Evolutionary conservation across 2,888 invertebrate species (phyloP), one percentile per base, ranked within the genome.

Genomic region (Emmelina monodactyla): DNA sequence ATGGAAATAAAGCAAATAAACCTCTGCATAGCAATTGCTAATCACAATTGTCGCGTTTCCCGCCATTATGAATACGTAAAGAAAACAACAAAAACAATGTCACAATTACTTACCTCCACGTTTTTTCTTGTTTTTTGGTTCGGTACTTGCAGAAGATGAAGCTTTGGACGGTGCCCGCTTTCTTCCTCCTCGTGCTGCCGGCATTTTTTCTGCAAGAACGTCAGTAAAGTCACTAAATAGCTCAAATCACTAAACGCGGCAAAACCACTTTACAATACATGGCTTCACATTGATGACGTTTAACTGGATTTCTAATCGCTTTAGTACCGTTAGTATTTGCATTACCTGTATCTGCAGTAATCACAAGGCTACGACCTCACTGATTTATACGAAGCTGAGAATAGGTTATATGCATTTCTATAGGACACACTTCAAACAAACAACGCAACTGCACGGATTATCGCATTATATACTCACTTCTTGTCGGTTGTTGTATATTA

Each of bases 361-460:
- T 64, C 60, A 65, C 67, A 70, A 73, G 66, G 72, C 61, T 70
- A 63, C 52, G 56, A 56, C 64, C 58, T 63, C 62, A 63, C 58
- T 67, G 67, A 69, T 71, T 71, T 68, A 69, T 66, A 69, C 62
- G 57, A 62, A 67, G 56, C 62, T 25, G 61, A 55, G 64, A 56
- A 66, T 70, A 78, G 79, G 78, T 78, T 78, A 79, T 73, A 73
- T 70, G 75, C 72, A 64, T 75, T 75, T 71, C 59, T 76, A 72
- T 71, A 76, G 54, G 65, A 65, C 70, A 62, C 69, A 71, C 71
- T 52, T 45, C 58, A 62, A 60, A 61, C 63, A 75, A 76, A 76
- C 72, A 73, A 70, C 63, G 65, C 69, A 62, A 56, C 55, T 53
- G 50, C 55, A 51, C n/a, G n/a, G 25, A n/a, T n/a, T n/a, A n/a